Conservation (phyloP, 2,113 vertebrate species). For the Cyprinodon tularosa region DNA sequence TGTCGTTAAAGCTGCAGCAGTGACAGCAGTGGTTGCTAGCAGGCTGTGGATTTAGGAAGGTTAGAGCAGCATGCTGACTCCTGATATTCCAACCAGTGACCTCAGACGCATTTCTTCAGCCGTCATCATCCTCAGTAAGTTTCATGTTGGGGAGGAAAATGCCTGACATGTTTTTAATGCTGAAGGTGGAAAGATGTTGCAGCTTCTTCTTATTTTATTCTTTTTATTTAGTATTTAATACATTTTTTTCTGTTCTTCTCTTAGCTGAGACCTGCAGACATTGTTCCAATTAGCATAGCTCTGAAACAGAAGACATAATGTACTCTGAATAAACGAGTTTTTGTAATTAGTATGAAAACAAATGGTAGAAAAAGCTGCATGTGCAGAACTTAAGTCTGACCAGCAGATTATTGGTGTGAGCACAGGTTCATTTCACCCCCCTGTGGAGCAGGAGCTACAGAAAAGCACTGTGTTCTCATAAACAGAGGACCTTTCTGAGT, state of each 20-base stretch:
- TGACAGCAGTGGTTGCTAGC: not conserved
- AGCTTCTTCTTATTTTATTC: not conserved
- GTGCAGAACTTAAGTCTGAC: not conserved
- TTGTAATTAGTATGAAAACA: not conserved
- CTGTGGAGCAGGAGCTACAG: constrained; percentile 2
- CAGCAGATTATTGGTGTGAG: not conserved
- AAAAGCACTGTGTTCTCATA: not conserved
- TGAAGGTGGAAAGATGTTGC: not conserved
- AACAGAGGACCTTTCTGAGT: not conserved
- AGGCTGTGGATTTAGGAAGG: not conserved
- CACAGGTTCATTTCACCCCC: not conserved
- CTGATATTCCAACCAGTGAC: constrained; percentile 64
- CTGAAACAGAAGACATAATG: too few species aligned
- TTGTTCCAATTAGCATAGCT: not conserved
- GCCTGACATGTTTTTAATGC: constrained; percentile 9
- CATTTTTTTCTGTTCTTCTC: not conserved
- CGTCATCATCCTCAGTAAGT: constrained; percentile 80
- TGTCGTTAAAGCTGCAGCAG: constrained; percentile 1
- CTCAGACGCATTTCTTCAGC: constrained; percentile 75
- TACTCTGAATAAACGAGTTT: not conserved
- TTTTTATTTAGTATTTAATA: not conserved
- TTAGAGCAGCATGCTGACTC: constrained; percentile 63
- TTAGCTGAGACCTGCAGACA: not conserved
- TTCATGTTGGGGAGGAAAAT: not conserved
- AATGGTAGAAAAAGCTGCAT: not conserved